Conservation (phyloP, 2,113 vertebrate genomes). For the Zingel zingel region DNA sequence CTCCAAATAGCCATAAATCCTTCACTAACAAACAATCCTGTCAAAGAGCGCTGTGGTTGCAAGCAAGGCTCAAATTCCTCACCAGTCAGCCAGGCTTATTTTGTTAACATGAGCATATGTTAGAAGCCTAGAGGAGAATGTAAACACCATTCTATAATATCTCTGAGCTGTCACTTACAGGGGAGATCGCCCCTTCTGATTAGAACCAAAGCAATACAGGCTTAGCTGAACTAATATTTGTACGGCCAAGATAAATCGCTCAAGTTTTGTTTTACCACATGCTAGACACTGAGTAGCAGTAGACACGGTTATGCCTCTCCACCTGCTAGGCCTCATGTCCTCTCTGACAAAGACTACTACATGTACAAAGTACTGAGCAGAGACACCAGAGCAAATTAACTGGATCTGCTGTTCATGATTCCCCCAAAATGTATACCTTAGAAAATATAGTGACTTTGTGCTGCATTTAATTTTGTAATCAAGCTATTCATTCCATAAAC, state of each 20-base stretch:
- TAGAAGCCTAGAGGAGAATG: slow-evolving; percentile 63
- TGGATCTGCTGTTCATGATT: slow-evolving; percentile 9
- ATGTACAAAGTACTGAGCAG: slow-evolving; percentile 30
- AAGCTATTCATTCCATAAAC: not conserved
- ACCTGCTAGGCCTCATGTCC: slow-evolving; percentile 26
- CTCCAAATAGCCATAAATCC: slow-evolving; percentile 77
- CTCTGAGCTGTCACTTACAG: slow-evolving; percentile 72
- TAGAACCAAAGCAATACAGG: slow-evolving; percentile 66
- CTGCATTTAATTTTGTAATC: not conserved
- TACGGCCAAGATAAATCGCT: slow-evolving; percentile 76
- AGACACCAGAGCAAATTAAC: slow-evolving; percentile 22
- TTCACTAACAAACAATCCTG: slow-evolving; percentile 75
- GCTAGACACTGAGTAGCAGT: slow-evolving; percentile 56
- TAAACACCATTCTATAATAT: slow-evolving; percentile 75
- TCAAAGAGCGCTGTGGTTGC: slow-evolving; percentile 55
- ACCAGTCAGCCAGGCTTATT: slow-evolving; percentile 68
- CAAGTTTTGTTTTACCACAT: slow-evolving; percentile 72
- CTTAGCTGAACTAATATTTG: slow-evolving; percentile 84
- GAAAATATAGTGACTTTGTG: not conserved
- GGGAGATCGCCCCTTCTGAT: slow-evolving; percentile 71
- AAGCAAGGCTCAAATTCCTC: slow-evolving; percentile 77
- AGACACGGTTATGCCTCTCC: slow-evolving; percentile 33
- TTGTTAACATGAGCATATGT: slow-evolving; percentile 64
- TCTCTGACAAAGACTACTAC: slow-evolving; percentile 30
- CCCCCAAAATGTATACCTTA: not conserved